Percentiles rank a stretch among this genome's conserved stretches.
These are phyloP conservation scores for Ictidomys tridecemlineatus DNA, from an alignment of 2,113 vertebrate genomes.

Conservation along the genomic window DNA sequence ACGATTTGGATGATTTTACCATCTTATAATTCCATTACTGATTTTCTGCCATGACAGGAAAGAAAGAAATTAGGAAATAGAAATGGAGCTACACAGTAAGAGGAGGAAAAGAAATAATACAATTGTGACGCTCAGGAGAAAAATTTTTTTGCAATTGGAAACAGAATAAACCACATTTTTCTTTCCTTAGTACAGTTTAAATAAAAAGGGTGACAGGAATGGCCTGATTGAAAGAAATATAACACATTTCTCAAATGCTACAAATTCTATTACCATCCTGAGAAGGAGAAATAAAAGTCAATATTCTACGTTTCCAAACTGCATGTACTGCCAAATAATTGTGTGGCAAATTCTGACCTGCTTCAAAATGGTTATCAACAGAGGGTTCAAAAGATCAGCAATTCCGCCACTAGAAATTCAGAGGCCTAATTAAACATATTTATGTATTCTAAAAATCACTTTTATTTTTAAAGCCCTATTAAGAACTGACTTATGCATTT, in stretches of 20 bases:
- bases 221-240: conserved; percentile 42
- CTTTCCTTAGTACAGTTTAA: conserved; percentile 49
- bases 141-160: conserved; percentile 28
- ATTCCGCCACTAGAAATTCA: conserved; percentile 59
- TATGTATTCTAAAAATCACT: conserved; percentile 64
- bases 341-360: conserved; percentile 47
- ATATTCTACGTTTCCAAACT: conserved; percentile 60
- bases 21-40: neutral
- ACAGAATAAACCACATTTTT: neutral
- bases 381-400: conserved; percentile 68
- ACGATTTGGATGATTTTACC: neutral
- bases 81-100: neutral
- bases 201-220: conserved; percentile 6
- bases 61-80: conserved; percentile 8
- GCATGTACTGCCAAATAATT: conserved; percentile 62
- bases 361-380: conserved; percentile 65
- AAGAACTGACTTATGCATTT: conserved; percentile 55
- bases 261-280: conserved; percentile 55
- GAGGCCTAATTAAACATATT: conserved; percentile 65
- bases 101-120: neutral
- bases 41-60: neutral
- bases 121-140: neutral
- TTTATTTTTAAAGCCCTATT: conserved; percentile 70
- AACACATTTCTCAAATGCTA: conserved; percentile 58
- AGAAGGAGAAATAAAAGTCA: conserved; percentile 63